Conservation (phyloP, 2,113 vertebrate genomes). For the Pionites leucogaster region DNA sequence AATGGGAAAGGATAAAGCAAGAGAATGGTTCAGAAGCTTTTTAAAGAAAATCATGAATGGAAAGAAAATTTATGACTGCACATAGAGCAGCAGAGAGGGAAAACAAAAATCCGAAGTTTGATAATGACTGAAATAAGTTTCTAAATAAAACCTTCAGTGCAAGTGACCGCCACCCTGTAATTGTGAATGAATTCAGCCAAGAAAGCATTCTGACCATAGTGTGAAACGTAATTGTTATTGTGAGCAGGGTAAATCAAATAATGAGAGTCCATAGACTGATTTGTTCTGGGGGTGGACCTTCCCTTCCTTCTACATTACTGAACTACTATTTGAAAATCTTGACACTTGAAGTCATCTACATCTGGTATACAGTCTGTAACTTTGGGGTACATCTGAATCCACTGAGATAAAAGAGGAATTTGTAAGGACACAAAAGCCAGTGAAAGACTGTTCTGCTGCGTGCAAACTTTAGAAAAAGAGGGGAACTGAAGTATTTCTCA, state of each 20-base stretch:
- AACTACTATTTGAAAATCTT: neutral
- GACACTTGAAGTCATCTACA: neutral
- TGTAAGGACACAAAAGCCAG: neutral
- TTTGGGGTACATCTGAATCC: neutral
- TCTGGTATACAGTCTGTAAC: neutral
- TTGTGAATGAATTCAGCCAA: neutral
- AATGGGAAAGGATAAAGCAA: neutral
- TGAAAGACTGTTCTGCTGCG: neutral
- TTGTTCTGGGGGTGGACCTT: neutral
- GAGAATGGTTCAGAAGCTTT: neutral
- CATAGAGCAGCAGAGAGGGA: neutral
- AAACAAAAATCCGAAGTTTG: neutral
- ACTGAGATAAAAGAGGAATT: neutral
- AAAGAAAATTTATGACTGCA: neutral
- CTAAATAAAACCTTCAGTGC: neutral
- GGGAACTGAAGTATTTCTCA: neutral
- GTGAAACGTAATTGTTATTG: neutral
- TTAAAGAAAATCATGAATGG: neutral
- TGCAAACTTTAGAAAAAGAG: neutral
- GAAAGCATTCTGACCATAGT: neutral
- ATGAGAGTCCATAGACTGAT: neutral
- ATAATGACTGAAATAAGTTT: neutral
- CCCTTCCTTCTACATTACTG: neutral
- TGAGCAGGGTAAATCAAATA: neutral
- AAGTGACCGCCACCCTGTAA: neutral